Percentiles rank a stretch among this genome's conserved stretches.
These are phyloP conservation scores for Schlechtendalia chinensis DNA, from an alignment of 1,140 invertebrate genomes.

Conservation along the genomic window DNA sequence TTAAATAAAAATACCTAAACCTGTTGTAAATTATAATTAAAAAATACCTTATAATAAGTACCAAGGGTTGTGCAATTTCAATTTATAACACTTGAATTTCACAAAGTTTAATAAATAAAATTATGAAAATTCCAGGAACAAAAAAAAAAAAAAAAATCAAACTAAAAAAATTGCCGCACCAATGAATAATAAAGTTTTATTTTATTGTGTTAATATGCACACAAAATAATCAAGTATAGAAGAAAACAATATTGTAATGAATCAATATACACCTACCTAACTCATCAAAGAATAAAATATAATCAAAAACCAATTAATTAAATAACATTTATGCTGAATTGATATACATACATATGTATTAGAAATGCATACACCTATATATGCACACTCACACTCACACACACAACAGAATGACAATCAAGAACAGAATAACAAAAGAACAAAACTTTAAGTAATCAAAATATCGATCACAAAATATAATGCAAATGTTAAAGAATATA, in stretches of 20 bases:
- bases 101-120: neutral
- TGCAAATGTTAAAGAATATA: neutral
- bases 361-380: neutral
- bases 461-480: neutral
- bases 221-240: slow-evolving; percentile 8
- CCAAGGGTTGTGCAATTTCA: slow-evolving; percentile 45
- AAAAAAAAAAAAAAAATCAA: neutral
- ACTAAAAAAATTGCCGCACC: neutral
- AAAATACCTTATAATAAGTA: slow-evolving; percentile 29
- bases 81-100: slow-evolving; percentile 31
- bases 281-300: slow-evolving; percentile 14
- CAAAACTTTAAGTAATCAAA: neutral
- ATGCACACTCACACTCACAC: neutral
- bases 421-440: neutral
- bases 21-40: neutral
- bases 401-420: neutral
- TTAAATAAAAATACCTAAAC: neutral
- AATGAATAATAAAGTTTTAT: slow-evolving; percentile 27
- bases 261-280: slow-evolving; percentile 13
- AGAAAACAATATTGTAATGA: neutral
- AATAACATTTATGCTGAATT: neutral
- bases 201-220: neutral
- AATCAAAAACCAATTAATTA: neutral
- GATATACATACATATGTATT: neutral
- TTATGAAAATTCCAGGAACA: neutral